Conservation (phyloP, 2,888 invertebrate species). For the Acrobasis suavella region DNA sequence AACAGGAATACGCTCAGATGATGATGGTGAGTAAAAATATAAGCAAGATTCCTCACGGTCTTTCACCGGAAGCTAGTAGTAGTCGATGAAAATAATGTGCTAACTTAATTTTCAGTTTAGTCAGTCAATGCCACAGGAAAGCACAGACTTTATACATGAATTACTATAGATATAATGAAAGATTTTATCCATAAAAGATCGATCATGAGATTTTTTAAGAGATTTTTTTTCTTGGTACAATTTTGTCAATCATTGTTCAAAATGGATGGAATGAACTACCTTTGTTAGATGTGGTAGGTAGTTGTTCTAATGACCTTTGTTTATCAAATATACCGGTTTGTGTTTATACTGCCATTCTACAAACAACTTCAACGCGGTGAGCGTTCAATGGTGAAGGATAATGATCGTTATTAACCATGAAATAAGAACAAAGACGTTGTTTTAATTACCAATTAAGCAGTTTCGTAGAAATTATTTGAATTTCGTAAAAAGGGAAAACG, state of each 20-base stretch:
- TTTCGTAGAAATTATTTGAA: background rate
- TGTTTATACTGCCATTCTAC: slow-evolving; percentile 2
- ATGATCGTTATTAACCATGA: slow-evolving; percentile 23
- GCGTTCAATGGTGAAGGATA: slow-evolving; percentile 13
- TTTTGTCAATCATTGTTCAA: background rate
- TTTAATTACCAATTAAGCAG: background rate
- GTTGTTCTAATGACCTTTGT: slow-evolving; percentile 13
- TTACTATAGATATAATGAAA: no score
- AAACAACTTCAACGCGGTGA: background rate
- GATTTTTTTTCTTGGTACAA: background rate
- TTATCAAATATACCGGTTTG: slow-evolving; percentile 12
- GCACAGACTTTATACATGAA: no score
- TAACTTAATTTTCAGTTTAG: no score
- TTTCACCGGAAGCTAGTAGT: no score
- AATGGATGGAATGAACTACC: background rate
- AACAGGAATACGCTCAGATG: no score
- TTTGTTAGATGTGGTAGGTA: background rate
- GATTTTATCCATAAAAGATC: no score
- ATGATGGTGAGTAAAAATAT: no score
- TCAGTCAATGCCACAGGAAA: no score
- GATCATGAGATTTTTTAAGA: no score
- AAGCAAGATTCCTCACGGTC: no score
- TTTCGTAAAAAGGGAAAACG: background rate
- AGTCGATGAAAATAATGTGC: no score
- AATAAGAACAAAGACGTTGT: slow-evolving; percentile 15